Conservation (phyloP, 1,140 invertebrate genomes). For the Plectus sambesii region DNA sequence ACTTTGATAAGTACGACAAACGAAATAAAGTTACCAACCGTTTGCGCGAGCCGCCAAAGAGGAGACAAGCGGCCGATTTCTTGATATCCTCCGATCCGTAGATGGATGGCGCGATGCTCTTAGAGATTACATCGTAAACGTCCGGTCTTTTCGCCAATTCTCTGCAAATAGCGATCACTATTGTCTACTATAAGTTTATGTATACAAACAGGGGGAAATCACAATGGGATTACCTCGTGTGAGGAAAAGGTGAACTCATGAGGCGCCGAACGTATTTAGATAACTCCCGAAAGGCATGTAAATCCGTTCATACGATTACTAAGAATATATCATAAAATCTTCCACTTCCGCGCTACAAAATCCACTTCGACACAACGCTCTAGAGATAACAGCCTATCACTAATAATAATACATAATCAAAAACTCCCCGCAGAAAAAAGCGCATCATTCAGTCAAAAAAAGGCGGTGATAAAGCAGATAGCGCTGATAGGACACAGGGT, state of each 20-base stretch:
- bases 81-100: constrained; percentile 89
- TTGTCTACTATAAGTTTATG: too few relatives aligned
- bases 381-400: too few relatives aligned
- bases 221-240: too few relatives aligned
- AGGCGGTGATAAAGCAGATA: not conserved
- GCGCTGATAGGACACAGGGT: too few relatives aligned
- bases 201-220: too few relatives aligned
- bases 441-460: constrained; percentile 12
- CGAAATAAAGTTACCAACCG: constrained; percentile 37
- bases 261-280: constrained; percentile 1
- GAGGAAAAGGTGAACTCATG: too few relatives aligned
- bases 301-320: too few relatives aligned
- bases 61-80: constrained; percentile 83
- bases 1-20: not conserved
- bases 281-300: too few relatives aligned
- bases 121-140: constrained; percentile 76
- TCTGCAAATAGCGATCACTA: constrained; percentile 19
- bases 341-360: too few relatives aligned
- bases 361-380: too few relatives aligned
- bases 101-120: constrained; percentile 91
- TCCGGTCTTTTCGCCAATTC: constrained; percentile 68
- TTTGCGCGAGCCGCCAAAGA: constrained; percentile 73
- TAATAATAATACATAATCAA: too few relatives aligned
- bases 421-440: constrained; percentile 33
- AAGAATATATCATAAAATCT: too few relatives aligned